These are phyloP conservation scores for Spialia ferax DNA, from an alignment of 2,888 invertebrate species.

Conservation along the genomic window DNA sequence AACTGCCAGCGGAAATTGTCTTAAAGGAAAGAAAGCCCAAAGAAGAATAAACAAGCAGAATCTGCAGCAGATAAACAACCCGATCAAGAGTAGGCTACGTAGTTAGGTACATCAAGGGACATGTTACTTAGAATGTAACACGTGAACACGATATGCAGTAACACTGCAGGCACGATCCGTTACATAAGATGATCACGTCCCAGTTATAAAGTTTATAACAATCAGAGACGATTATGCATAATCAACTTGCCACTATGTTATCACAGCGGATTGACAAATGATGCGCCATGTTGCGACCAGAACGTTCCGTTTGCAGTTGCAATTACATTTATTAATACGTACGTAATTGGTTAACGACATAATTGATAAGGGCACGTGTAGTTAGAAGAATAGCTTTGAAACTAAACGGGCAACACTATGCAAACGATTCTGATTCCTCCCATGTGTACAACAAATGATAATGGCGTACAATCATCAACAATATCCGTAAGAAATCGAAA, in stretches of 20 bases:
- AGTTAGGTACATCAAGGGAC: too few relatives aligned
- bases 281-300: neutral
- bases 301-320: neutral
- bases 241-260: neutral
- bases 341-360: slow-evolving; percentile 4
- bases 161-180: too few relatives aligned
- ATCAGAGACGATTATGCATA: slow-evolving; percentile 2
- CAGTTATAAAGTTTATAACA: neutral
- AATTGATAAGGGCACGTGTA: neutral
- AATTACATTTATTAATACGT: neutral
- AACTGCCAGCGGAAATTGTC: too few relatives aligned
- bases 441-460: neutral
- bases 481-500: too few relatives aligned
- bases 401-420: neutral
- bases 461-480: too few relatives aligned
- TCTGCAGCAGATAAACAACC: too few relatives aligned
- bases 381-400: neutral
- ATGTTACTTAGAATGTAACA: too few relatives aligned
- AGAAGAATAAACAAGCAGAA: too few relatives aligned
- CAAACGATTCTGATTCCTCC: neutral
- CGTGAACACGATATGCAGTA: too few relatives aligned
- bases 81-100: too few relatives aligned
- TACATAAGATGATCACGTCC: neutral
- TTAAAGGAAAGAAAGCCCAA: too few relatives aligned
- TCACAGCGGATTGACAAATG: slow-evolving; percentile 2